A percentile compares a stretch with the other conserved stretches of the same genome.
These are phyloP conservation scores for Glossophaga mutica DNA, from an alignment of 2,797 vertebrate genomes.

Conservation along the genomic window DNA sequence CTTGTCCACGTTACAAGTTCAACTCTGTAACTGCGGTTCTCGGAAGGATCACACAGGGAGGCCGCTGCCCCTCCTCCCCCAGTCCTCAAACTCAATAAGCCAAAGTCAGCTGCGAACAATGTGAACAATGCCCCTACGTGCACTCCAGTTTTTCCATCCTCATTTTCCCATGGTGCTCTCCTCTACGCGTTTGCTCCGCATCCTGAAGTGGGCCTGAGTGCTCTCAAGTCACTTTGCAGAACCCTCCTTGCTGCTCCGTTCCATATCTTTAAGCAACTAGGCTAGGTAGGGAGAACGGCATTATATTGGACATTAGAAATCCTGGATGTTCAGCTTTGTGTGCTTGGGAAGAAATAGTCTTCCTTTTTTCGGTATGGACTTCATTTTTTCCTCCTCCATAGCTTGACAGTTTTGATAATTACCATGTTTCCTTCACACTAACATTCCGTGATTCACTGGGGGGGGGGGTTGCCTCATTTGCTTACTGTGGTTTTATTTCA, in stretches of 20 bases:
- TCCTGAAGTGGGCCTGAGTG: background rate
- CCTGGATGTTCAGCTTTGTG: background rate
- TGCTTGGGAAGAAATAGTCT: background rate
- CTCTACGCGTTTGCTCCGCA: background rate
- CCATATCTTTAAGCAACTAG: background rate
- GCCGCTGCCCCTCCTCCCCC: background rate
- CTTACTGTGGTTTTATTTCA: background rate
- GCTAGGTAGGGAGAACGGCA: background rate
- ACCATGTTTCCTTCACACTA: background rate
- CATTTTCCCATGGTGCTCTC: background rate
- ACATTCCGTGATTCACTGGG: background rate
- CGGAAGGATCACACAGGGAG: background rate
- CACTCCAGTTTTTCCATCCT: background rate
- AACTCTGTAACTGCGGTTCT: background rate
- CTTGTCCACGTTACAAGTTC: background rate
- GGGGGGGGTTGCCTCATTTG: constrained; percentile 2
- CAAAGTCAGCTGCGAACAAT: background rate
- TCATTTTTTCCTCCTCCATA: background rate
- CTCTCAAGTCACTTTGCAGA: background rate
- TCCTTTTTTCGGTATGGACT: background rate
- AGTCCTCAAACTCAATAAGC: background rate
- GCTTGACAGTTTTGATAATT: background rate
- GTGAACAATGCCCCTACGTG: background rate
- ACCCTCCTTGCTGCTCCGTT: background rate
- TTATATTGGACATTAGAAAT: background rate